Evolutionary conservation across 2,113 vertebrate species (phyloP), one percentile per base, ranked within the genome.

Genomic region (Percina caprodes): DNA sequence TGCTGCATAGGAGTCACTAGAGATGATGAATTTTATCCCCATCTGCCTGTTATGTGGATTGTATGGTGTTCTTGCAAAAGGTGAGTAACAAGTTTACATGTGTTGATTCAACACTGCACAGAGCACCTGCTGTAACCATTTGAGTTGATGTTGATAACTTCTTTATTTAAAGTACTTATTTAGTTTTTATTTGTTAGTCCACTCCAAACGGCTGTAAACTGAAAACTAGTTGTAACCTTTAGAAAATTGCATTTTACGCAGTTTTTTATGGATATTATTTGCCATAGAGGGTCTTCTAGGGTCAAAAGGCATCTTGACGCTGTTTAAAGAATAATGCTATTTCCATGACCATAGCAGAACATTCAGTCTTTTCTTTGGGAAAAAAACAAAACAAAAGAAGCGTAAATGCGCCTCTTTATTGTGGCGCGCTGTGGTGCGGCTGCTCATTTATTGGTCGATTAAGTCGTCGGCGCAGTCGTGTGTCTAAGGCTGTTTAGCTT

Each of bases 41-140:
- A 33, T 94, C 66, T 90, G 89, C 59, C 76, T 95, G 79, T 77
- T 95, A 30, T 94, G 91, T 94, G 95, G 94, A 95, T 93, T 95
- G 88, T 93, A 90, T 58, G 85, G 89, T n/a, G 93, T 90, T 65
- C 77, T 86, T 62, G 92, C 88, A 66, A 94, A 92, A 90, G 94
- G 95, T 96, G 77, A 94, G 94, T 88, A 70, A n/a, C 39, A 30
- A 7, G 3, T 79, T 73, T 10, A 1, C 14, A 66, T 59, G 46
- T 66, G 42, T 65, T 83, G 51, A 16, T 62, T 33, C 12, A 30
- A 39, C 14, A 10, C 13, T 1, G 70, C 58, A 18, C 51, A 24
- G 58, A 23, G n/a, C 80, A 77, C 71, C 58, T 82, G 75, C 21
- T 24, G 6, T 21, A 52, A 60, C 24, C 8, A 59, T 13, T 15